Base-by-base conservation (phyloP, 2,113 vertebrate species). In the Trogon melanurus region DNA sequence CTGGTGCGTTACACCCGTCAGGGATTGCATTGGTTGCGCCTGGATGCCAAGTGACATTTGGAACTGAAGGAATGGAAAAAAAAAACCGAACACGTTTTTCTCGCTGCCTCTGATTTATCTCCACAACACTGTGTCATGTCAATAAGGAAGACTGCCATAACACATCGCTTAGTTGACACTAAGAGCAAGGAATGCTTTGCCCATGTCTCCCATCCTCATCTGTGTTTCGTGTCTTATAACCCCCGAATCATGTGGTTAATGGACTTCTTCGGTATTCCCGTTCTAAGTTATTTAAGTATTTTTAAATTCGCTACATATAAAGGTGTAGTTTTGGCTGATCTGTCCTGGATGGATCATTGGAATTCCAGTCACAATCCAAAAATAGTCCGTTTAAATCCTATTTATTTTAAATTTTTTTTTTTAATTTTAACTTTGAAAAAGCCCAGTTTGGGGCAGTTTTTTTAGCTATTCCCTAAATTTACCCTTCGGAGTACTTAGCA, bases 1-100 rank as follows among this genome's bases (percentile, higher is more conserved):
- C 98, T 99, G 95, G 99, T 99, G 97, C 99, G 99, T 64, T 99
- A 99, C 96, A 99, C 99, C 21, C 99, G 99, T 38, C 99, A 99
- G 98, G 99, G 99, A 91, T 98, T 99, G 50, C 99, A 99, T 93
- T 99, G 99, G 99, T 98, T 99, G 92, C 99, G 99, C 86, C 98
- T 99, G 91, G 99, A 99, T 79, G 98, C 99, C 96, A 99, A 99
- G 97, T 98, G 87, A 97, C 97, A 74, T 96, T 98, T 89, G 98
- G 98, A 97, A 96, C 97, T 96, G 93, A 94, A 93, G 95, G 94
- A 96, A 85, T 97, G 97, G 96, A 96, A 94, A 41, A 41, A 41
- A 41, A 41, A 41, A 38, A 97, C 91, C 79, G 91, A 86, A 97
- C 94, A 89, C 87, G 13, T 95, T 80, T 91, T 85, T 97, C 98